phyloP scores from a whole-genome alignment of 2,113 vertebrate genomes.

The Holacanthus passer region DNA sequence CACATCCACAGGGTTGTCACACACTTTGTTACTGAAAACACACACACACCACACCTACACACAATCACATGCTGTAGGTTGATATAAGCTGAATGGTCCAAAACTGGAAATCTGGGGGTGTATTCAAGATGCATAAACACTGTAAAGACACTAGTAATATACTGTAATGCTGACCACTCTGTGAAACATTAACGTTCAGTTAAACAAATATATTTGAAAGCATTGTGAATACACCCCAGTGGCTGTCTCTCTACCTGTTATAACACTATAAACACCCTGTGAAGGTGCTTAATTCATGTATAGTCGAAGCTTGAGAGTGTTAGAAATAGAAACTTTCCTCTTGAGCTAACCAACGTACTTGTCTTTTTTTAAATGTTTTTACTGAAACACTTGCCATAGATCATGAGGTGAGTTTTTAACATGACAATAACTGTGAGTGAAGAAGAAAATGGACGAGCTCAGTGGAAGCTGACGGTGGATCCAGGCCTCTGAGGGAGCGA shows the following conservation, averaged over 20 bases:
- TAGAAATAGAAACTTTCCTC: constrained; percentile 71
- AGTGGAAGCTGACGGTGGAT: neutral
- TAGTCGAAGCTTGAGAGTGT: constrained; percentile 66
- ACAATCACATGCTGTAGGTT: constrained; percentile 65
- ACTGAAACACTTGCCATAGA: constrained; percentile 70
- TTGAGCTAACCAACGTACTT: constrained; percentile 66
- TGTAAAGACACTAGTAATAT: constrained; percentile 62
- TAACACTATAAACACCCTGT: constrained; percentile 67
- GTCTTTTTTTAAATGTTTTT: constrained; percentile 75
- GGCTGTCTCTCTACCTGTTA: constrained; percentile 64
- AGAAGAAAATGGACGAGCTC: neutral
- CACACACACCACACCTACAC: constrained; percentile 54
- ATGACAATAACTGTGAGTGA: constrained; percentile 54
- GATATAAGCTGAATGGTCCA: constrained; percentile 71
- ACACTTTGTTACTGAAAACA: constrained; percentile 59
- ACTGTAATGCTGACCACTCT: constrained; percentile 62
- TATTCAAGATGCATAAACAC: constrained; percentile 63
- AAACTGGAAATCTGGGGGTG: constrained; percentile 66
- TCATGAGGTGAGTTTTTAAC: constrained; percentile 59
- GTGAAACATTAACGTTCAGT: constrained; percentile 55
- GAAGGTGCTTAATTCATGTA: constrained; percentile 67
- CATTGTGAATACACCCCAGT: constrained; percentile 70
- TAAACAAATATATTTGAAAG: constrained; percentile 36
- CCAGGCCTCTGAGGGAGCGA: constrained; percentile 13
- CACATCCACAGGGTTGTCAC: constrained; percentile 39